A percentile compares a stretch with the other conserved stretches of the same genome.
These are phyloP conservation scores for Megaptera novaeangliae DNA, from an alignment of 2,113 vertebrate species.

Conservation along the genomic window DNA sequence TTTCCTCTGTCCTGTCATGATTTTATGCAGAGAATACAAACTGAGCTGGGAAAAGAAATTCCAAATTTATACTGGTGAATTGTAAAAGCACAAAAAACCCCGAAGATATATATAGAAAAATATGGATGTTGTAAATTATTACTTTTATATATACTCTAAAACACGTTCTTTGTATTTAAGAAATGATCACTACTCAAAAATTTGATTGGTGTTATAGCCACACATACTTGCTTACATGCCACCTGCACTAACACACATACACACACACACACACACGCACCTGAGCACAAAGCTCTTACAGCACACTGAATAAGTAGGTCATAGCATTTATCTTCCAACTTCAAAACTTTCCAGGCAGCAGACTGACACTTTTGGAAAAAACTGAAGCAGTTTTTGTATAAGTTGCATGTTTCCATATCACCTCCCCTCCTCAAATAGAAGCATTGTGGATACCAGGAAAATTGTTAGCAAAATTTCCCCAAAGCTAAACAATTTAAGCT, in stretches of 20 bases:
- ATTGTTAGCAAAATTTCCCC: constrained; percentile 64
- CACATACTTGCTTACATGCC: not conserved
- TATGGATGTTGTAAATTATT: not conserved
- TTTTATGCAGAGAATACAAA: not conserved
- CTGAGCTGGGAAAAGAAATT: not conserved
- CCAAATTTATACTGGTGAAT: not conserved
- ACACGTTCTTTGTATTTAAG: constrained; percentile 2
- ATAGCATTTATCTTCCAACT: constrained; percentile 46
- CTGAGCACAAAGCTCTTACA: not conserved
- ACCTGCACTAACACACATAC: not conserved
- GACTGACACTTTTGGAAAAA: constrained; percentile 27
- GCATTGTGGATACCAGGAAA: not conserved
- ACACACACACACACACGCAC: accelerated
- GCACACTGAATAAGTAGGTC: constrained; percentile 11
- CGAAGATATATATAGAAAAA: not conserved
- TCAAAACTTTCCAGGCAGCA: constrained; percentile 42
- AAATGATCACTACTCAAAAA: not conserved
- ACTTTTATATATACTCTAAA: not conserved
- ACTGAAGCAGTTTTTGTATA: constrained; percentile 13
- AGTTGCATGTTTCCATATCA: constrained; percentile 30
- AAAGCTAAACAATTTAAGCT: constrained; percentile 55
- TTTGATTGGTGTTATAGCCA: not conserved
- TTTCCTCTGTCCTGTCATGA: not conserved
- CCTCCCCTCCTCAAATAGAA: not conserved
- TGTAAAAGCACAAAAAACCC: not conserved